phyloP scores from a whole-genome alignment of 2,113 vertebrate genomes.

The Loxodonta africana region DNA sequence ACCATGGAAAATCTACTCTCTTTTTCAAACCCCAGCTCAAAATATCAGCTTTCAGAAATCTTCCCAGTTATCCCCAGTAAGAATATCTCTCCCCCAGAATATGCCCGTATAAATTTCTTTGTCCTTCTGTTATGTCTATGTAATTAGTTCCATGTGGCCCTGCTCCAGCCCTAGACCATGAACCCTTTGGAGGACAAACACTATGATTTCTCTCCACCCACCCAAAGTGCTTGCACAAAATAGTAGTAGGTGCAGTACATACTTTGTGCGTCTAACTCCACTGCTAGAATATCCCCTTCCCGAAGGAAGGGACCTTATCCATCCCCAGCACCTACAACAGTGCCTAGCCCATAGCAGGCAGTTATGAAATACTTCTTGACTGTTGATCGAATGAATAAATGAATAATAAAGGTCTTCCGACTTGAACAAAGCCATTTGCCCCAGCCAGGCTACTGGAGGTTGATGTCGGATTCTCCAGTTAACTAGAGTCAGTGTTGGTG shows the following conservation, averaged over 20 bases:
- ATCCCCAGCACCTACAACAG: background rate
- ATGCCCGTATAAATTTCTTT: background rate
- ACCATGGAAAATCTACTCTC: background rate
- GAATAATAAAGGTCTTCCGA: background rate
- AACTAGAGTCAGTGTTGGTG: background rate
- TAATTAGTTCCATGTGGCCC: background rate
- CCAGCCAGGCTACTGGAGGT: background rate
- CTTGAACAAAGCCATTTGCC: conserved; percentile 5
- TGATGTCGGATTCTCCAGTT: background rate
- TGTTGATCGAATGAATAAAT: background rate
- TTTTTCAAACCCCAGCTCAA: background rate
- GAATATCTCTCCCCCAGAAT: background rate
- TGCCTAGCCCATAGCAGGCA: background rate
- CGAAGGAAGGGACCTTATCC: background rate
- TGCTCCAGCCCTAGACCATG: background rate
- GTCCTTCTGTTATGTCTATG: background rate
- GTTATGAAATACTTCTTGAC: background rate
- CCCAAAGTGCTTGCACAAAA: background rate
- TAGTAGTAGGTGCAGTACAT: background rate
- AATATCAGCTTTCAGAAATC: background rate
- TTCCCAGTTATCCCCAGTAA: background rate
- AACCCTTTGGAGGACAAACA: background rate
- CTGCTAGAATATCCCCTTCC: background rate
- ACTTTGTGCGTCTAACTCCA: background rate
- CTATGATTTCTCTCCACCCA: background rate